A percentile compares a stretch with the other conserved stretches of the same genome.
phyloP scores from a whole-genome alignment of 2,888 invertebrate species.

The Perdita meconis region DNA sequence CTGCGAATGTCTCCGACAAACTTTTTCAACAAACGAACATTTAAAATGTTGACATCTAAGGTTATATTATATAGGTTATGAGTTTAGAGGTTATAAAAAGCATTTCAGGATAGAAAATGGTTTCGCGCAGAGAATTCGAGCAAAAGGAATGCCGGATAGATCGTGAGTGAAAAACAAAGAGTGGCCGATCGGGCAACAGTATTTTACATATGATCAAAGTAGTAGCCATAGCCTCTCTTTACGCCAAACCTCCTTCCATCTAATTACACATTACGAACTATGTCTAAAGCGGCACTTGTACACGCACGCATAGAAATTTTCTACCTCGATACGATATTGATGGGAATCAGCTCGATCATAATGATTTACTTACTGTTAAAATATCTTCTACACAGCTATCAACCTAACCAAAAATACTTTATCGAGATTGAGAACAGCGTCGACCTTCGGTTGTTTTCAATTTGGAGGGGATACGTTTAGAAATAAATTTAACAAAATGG shows the following conservation, averaged over 20 bases:
- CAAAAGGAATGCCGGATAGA: conserved; percentile 22
- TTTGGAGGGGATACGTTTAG: conserved; percentile 78
- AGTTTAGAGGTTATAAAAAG: conserved; percentile 75
- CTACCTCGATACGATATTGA: conserved; percentile 38
- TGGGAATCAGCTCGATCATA: conserved; percentile 43
- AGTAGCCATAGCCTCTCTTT: conserved; percentile 76
- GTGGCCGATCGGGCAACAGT: conserved; percentile 57
- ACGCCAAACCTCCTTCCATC: conserved; percentile 68
- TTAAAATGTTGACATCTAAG: conserved; percentile 76
- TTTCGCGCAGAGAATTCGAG: conserved; percentile 16
- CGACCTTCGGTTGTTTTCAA: conserved; percentile 84
- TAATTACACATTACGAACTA: conserved; percentile 66
- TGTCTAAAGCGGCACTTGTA: conserved; percentile 32
- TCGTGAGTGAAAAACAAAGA: conserved; percentile 53
- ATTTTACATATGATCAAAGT: conserved; percentile 69
- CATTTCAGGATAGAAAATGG: conserved; percentile 42
- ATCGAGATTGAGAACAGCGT: conserved; percentile 79
- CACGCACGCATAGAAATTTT: conserved; percentile 46
- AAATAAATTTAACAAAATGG: conserved; percentile 82
- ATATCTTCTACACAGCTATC: conserved; percentile 70
- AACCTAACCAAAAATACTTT: conserved; percentile 82
- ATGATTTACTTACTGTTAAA: conserved; percentile 77
- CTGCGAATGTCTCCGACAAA: neutral
- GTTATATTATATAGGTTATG: conserved; percentile 82
- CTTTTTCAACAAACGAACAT: conserved; percentile 33